Conservation (phyloP, 2,113 vertebrate species). For the Ranitomeya imitator region DNA sequence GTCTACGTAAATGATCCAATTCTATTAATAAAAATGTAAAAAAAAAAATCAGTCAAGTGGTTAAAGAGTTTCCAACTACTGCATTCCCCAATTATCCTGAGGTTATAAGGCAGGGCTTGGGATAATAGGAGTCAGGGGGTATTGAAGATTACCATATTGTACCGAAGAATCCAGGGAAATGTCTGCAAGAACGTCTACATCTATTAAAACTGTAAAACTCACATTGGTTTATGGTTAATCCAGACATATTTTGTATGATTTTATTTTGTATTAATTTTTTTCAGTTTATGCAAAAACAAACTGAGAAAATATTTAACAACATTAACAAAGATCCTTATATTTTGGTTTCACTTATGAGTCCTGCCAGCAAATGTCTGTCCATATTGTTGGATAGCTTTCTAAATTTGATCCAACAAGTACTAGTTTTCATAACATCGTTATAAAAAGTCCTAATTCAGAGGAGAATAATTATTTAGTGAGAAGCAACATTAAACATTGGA, state of each 20-base stretch:
- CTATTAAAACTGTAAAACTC: not conserved
- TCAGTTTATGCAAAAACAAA: not conserved
- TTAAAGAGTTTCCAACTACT: not conserved
- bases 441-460: not conserved
- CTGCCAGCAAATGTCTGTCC: conserved; percentile 2
- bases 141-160: not conserved
- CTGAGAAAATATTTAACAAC: conserved; percentile 1
- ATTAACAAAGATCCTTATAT: not conserved
- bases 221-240: not conserved
- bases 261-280: not conserved
- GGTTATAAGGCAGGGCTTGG: not conserved
- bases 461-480: not conserved
- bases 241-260: not conserved
- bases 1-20: not conserved
- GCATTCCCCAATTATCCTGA: not conserved
- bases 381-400: not conserved
- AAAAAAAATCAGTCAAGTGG: not conserved
- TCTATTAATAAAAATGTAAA: not conserved
- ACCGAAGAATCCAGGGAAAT: not conserved
- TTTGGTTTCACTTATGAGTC: not conserved
- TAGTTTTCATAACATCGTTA: not conserved
- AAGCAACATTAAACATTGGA: not conserved
- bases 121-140: not conserved
- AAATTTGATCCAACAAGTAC: not conserved
- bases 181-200: not conserved